A percentile compares a stretch with the other conserved stretches of the same genome.
These are phyloP conservation scores for Calephelis perditalis DNA, from an alignment of 2,888 invertebrate genomes.

Conservation along the genomic window DNA sequence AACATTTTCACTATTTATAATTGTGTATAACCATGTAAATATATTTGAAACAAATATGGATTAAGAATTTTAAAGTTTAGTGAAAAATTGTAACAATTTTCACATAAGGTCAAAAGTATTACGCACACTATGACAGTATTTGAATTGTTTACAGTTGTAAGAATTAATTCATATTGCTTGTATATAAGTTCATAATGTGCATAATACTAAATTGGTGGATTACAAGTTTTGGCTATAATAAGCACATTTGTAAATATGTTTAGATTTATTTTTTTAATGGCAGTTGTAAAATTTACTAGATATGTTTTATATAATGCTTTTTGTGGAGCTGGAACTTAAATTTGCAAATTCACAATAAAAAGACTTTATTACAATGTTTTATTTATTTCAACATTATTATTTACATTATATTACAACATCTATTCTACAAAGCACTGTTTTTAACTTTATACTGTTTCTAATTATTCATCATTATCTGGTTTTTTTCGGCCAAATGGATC, in stretches of 20 bases:
- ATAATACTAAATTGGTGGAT: constrained; percentile 23
- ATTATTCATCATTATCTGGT: constrained; percentile 39
- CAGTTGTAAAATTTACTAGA: constrained; percentile 51
- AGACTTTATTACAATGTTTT: constrained; percentile 35
- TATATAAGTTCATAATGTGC: constrained; percentile 19
- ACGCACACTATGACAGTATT: constrained; percentile 20
- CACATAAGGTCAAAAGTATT: constrained; percentile 9
- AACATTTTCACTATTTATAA: constrained; percentile 23
- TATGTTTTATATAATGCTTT: constrained; percentile 45
- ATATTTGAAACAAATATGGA: constrained; percentile 48
- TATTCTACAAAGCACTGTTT: not conserved
- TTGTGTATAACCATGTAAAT: constrained; percentile 63
- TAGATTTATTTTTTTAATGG: constrained; percentile 64
- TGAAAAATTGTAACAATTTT: constrained; percentile 27
- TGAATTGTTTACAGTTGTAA: constrained; percentile 12
- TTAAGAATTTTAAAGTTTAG: constrained; percentile 20
- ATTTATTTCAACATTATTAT: constrained; percentile 14
- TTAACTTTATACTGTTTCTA: constrained; percentile 21
- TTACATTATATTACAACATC: not conserved
- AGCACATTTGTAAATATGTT: constrained; percentile 55
- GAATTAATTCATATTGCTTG: constrained; percentile 12
- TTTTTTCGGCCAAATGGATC: constrained; percentile 77
- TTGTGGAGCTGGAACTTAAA: constrained; percentile 39
- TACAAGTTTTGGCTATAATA: constrained; percentile 32
- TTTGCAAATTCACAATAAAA: constrained; percentile 61